These are phyloP conservation scores for Sebastes flavidus DNA, from an alignment of 2,797 vertebrate species.

Conservation along the genomic window DNA sequence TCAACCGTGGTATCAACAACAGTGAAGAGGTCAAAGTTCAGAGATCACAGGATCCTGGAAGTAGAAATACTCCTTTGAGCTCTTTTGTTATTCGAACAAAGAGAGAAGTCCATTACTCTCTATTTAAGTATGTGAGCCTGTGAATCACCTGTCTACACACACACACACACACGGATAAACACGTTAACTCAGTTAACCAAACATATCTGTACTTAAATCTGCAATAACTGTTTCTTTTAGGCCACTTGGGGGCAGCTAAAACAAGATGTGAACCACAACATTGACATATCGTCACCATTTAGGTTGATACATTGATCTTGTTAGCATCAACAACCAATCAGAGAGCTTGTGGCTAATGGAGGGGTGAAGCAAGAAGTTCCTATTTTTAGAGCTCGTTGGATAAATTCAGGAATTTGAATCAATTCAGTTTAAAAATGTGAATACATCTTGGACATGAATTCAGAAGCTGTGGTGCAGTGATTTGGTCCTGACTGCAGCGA, in stretches of 20 bases:
- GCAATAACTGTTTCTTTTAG: not conserved
- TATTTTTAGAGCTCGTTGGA: no score
- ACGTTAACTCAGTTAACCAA: not conserved
- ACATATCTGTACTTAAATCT: not conserved
- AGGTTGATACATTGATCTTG: not conserved
- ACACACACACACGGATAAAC: not conserved
- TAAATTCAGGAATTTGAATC: no score
- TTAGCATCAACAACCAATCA: no score
- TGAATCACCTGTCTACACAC: not conserved
- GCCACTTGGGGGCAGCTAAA: not conserved
- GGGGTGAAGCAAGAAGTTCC: no score
- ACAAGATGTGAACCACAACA: not conserved
- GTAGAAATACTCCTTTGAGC: not conserved
- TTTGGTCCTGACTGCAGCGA: not conserved
- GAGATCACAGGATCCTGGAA: not conserved
- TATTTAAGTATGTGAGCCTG: not conserved
- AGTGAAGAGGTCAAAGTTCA: slow-evolving; percentile 3
- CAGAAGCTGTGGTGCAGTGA: not conserved
- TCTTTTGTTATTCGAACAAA: not conserved
- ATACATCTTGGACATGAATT: not conserved
- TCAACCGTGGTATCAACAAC: not conserved
- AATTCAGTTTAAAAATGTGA: not conserved
- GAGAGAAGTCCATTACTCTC: slow-evolving; percentile 1
- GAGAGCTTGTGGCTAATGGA: no score
- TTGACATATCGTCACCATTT: not conserved